Evolutionary conservation across 2,797 vertebrate species (phyloP).

Genomic region (Cyprinodon diabolis): DNA sequence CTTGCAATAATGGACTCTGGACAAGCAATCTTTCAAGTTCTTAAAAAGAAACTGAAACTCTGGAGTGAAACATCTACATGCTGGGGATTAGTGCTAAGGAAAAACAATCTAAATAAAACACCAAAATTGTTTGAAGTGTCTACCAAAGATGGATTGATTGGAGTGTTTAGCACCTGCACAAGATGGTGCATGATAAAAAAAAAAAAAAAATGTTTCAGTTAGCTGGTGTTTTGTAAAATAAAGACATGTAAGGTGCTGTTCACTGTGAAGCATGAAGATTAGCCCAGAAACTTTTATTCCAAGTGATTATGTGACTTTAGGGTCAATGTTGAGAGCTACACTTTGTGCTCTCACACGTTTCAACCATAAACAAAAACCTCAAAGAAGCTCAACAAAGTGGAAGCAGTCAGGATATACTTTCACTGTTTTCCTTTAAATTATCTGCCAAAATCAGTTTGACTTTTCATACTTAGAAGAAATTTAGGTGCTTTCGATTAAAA

Average conservation of each 20-base stretch:
- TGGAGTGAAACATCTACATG: too few species aligned
- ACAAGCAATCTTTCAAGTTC: too few species aligned
- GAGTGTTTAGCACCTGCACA: not conserved
- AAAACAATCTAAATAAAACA: too few species aligned
- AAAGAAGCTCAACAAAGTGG: not conserved
- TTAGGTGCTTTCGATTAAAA: constrained; percentile 47
- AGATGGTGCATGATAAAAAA: not conserved
- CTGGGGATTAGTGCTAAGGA: too few species aligned
- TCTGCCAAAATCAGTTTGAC: not conserved
- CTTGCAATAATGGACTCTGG: too few species aligned
- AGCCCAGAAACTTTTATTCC: not conserved
- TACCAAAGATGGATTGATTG: not conserved
- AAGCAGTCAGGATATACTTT: not conserved
- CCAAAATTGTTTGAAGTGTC: too few species aligned
- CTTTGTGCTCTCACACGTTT: not conserved
- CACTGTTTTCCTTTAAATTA: not conserved
- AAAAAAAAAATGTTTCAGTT: too few species aligned
- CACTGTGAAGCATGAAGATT: not conserved
- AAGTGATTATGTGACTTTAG: not conserved
- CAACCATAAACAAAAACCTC: not conserved
- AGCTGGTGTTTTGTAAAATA: not conserved
- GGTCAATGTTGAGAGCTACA: not conserved
- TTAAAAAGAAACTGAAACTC: too few species aligned
- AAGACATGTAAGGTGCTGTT: not conserved
- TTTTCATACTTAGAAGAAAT: constrained; percentile 27